Conservation (phyloP, 2,113 vertebrate species). For the Prunella himalayana region DNA sequence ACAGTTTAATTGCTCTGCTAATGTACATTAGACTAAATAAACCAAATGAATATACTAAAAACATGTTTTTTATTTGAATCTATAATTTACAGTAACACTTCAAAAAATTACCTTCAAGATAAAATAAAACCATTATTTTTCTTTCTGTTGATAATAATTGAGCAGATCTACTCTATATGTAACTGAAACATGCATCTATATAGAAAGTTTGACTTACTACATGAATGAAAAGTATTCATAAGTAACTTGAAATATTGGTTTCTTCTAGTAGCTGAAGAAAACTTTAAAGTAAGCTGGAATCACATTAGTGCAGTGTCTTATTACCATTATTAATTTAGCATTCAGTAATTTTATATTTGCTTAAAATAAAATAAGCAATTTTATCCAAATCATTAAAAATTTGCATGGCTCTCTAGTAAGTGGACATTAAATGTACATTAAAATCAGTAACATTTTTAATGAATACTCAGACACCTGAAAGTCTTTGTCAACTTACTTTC, state of each 20-base stretch:
- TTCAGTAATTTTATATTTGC: background rate
- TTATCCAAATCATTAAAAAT: background rate
- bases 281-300: background rate
- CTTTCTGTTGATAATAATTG: background rate
- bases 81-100: background rate
- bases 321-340: background rate
- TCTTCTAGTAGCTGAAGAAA: background rate
- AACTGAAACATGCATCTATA: background rate
- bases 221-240: background rate
- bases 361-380: background rate
- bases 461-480: background rate
- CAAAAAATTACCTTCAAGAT: background rate
- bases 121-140: background rate
- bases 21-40: background rate
- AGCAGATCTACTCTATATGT: background rate
- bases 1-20: background rate
- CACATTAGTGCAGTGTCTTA: background rate
- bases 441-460: background rate
- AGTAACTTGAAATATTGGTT: background rate
- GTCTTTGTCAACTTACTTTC: background rate
- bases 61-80: background rate
- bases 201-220: background rate
- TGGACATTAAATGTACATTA: background rate
- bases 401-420: background rate
- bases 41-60: background rate